Evolutionary conservation across 2,113 vertebrate species (phyloP).

Genomic region (Nothobranchius kuhntae): DNA sequence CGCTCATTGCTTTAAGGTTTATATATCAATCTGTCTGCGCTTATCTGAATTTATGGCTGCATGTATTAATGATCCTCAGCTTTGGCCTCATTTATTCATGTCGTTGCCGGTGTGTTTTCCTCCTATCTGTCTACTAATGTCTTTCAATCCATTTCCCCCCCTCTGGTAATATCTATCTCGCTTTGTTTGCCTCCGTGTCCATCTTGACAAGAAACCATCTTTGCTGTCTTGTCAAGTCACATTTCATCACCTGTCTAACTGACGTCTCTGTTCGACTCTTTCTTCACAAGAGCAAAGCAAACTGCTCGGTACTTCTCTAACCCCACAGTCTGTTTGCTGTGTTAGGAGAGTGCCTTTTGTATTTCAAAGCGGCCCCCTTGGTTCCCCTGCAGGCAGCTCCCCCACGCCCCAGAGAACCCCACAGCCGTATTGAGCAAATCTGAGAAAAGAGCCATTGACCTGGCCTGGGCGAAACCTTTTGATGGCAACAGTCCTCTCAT

Average conservation of each 20-base stretch:
- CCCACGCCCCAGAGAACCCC: conserved; percentile 90
- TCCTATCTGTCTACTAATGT: conserved; percentile 38
- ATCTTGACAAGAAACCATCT: conserved; percentile 50
- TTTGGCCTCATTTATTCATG: conserved; percentile 44
- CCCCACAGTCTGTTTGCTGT: conserved; percentile 8
- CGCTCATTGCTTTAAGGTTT: conserved; percentile 42
- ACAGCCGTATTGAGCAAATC: conserved; percentile 80
- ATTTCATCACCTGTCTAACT: conserved; percentile 55
- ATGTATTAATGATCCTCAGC: conserved; percentile 60
- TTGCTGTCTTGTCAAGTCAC: conserved; percentile 43
- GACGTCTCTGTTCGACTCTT: conserved; percentile 32
- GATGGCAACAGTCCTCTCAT: conserved; percentile 95
- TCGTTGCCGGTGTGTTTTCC: conserved; percentile 33
- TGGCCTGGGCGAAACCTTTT: conserved; percentile 94
- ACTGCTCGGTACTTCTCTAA: conserved; percentile 1
- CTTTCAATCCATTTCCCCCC: conserved; percentile 31
- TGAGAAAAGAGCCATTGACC: conserved; percentile 91
- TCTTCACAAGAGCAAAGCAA: background rate
- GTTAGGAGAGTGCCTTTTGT: conserved; percentile 33
- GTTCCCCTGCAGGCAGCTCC: conserved; percentile 84
- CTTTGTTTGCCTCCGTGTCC: conserved; percentile 47
- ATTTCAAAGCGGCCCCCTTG: conserved; percentile 27
- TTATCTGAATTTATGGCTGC: conserved; percentile 62
- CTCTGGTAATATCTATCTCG: conserved; percentile 51
- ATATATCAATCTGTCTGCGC: conserved; percentile 55